Base-by-base conservation (phyloP, 2,888 invertebrate species). In the Morpho achilles region DNA sequence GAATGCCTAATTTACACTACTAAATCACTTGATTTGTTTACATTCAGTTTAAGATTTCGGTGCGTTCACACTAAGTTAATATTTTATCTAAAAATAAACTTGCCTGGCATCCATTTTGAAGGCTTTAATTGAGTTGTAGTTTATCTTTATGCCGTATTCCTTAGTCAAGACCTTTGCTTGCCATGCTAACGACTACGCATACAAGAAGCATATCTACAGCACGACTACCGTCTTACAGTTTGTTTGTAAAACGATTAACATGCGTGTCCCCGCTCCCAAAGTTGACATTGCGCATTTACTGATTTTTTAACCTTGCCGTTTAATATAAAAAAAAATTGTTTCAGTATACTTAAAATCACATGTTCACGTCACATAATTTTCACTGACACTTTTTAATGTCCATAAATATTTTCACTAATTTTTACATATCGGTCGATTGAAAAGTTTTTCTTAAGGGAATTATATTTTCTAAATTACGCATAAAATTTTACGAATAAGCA, bases 161-260 rank as follows among this genome's bases (percentile, higher is more conserved):
- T 75, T 69, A 70, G 70, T 65, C 72, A 74, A 65, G 72, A 72
- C 73, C 80, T 79, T 71, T 76, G 71, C 71, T 76, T 75, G 76
- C 78, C 80, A 76, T 79, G 80, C 77, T 87, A 87, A 87, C 75
- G 82, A 70, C 70, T 77, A 71, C 69, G 75, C 73, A 83, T 75
- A 85, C 83, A 84, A 67, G 69, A 63, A 72, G 72, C 71, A 71
- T 74, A 32, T 32, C 32, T 32, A 73, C 77, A 75, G 75, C 77
- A 76, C 77, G 74, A 74, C 65, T 70, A 71, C 73, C 70, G 76
- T 78, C 76, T 76, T 84, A 78, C 78, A 80, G 73, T 73, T 67
- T 89, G 82, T 89, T 89, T 88, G 86, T 73, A 74, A 69, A 80
- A 72, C 80, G 89, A 88, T 89, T 89, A 89, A 74, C 87, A 82